Percentiles rank a stretch among this genome's conserved stretches.
These are phyloP conservation scores for Palythoa heliodiscus DNA, from an alignment of 92 coral and sea anemone species.

Conservation along the genomic window DNA sequence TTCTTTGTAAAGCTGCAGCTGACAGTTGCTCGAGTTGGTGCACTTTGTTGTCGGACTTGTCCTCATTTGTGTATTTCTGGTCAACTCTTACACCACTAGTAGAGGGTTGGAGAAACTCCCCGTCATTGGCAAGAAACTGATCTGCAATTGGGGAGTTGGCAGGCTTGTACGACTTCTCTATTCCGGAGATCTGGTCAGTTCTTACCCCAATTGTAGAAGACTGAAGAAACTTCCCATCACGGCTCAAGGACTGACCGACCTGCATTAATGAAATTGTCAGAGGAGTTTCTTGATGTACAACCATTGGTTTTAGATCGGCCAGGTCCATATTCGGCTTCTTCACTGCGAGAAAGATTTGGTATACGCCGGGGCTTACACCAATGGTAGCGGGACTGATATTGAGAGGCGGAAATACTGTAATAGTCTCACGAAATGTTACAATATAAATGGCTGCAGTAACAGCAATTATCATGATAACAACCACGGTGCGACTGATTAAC, in stretches of 20 bases:
- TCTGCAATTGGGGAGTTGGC: background rate
- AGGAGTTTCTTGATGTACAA: background rate
- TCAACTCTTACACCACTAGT: background rate
- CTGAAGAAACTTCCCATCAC: background rate
- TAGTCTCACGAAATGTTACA: background rate
- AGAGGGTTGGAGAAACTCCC: background rate
- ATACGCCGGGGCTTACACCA: background rate
- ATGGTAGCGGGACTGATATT: background rate
- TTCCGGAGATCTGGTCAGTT: background rate
- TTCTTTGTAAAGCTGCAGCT: background rate
- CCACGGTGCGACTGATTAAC: background rate
- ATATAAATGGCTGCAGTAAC: background rate
- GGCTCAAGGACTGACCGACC: background rate
- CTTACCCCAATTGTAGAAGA: background rate
- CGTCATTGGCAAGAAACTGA: background rate
- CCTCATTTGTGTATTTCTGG: background rate
- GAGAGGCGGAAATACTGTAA: background rate
- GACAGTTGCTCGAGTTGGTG: background rate
- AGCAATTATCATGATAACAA: background rate
- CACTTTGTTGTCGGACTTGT: background rate
- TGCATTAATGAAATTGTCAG: background rate
- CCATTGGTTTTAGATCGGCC: background rate
- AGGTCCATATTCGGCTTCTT: background rate
- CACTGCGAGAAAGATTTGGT: background rate
- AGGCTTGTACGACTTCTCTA: constrained; percentile 13